Percentiles rank a stretch among this genome's conserved stretches.
Conservation (phyloP, 2,888 invertebrate genomes). For the Pseudococcus longispinus region DNA sequence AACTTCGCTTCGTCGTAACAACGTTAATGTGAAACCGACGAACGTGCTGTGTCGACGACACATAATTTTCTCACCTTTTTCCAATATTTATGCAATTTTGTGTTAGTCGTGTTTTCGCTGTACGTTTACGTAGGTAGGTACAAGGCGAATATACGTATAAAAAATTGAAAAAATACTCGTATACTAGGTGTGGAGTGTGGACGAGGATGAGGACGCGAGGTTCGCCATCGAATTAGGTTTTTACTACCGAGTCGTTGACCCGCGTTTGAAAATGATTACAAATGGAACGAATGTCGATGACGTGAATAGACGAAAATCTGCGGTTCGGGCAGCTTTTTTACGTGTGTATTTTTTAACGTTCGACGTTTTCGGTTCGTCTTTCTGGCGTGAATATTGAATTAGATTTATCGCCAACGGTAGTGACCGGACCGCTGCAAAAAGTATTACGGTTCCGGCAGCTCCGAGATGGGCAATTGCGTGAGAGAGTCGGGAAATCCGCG, state of each 20-base stretch:
- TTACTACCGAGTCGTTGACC: neutral
- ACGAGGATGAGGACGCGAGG: neutral
- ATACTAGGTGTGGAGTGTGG: too few species aligned
- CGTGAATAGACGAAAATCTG: neutral
- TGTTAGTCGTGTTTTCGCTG: neutral
- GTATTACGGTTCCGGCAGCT: neutral
- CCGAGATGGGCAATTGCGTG: neutral
- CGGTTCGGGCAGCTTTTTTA: neutral
- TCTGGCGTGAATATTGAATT: neutral
- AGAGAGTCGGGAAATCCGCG: neutral
- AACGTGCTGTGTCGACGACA: conserved; percentile 16
- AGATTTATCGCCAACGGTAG: neutral
- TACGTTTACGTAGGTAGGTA: neutral
- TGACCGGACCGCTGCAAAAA: neutral
- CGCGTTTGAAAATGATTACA: neutral
- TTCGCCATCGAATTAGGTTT: neutral
- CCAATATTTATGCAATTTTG: conserved; percentile 11
- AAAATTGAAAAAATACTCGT: neutral
- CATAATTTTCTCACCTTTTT: conserved; percentile 16
- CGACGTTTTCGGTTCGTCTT: neutral
- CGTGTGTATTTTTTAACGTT: neutral
- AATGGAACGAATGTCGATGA: conserved; percentile 11
- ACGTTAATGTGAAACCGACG: conserved; percentile 5
- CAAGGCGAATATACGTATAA: too few species aligned
- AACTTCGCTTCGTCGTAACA: conserved; percentile 2